Percentiles rank a stretch among this genome's conserved stretches.
Evolutionary conservation across 1,140 invertebrate genomes (phyloP).

Genomic region (Drosophila tropicalis): DNA sequence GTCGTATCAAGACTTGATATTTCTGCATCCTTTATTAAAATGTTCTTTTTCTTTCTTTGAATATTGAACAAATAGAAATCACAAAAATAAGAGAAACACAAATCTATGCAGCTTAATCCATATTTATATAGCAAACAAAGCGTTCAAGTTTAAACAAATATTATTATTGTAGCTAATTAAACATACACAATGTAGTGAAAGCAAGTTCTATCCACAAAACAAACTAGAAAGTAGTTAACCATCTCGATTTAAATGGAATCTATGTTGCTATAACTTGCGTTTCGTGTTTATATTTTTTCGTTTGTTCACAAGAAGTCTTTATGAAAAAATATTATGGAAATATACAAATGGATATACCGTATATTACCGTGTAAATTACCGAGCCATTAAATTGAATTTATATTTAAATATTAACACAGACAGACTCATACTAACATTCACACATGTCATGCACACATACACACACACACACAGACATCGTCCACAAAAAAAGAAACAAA

Average conservation of each 20-base stretch:
- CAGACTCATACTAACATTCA: slow-evolving; percentile 41
- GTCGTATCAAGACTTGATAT: neutral
- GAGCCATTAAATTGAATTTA: slow-evolving; percentile 83
- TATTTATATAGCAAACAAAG: slow-evolving; percentile 62
- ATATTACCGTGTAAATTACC: slow-evolving; percentile 78
- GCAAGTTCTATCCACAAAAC: slow-evolving; percentile 33
- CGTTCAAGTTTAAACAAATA: slow-evolving; percentile 79
- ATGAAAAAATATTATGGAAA: slow-evolving; percentile 56
- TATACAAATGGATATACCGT: slow-evolving; percentile 55
- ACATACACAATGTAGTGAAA: slow-evolving; percentile 58
- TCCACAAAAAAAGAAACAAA: slow-evolving; percentile 21
- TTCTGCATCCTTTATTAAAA: neutral
- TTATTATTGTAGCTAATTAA: slow-evolving; percentile 72
- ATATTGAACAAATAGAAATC: slow-evolving; percentile 46
- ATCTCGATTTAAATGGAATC: slow-evolving; percentile 31
- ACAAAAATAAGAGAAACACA: slow-evolving; percentile 17
- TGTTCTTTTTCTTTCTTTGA: slow-evolving; percentile 22
- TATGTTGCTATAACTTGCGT: slow-evolving; percentile 62
- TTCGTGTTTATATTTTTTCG: slow-evolving; percentile 46
- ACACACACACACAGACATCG: slow-evolving; percentile 59
- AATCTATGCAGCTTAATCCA: slow-evolving; percentile 74
- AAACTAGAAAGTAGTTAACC: slow-evolving; percentile 42
- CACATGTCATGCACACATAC: slow-evolving; percentile 62
- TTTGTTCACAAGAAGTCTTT: slow-evolving; percentile 47
- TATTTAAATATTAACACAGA: slow-evolving; percentile 58